A percentile compares a stretch with the other conserved stretches of the same genome.
These are phyloP conservation scores for Darevskia mixta DNA, from an alignment of 2,797 vertebrate species.

Conservation along the genomic window DNA sequence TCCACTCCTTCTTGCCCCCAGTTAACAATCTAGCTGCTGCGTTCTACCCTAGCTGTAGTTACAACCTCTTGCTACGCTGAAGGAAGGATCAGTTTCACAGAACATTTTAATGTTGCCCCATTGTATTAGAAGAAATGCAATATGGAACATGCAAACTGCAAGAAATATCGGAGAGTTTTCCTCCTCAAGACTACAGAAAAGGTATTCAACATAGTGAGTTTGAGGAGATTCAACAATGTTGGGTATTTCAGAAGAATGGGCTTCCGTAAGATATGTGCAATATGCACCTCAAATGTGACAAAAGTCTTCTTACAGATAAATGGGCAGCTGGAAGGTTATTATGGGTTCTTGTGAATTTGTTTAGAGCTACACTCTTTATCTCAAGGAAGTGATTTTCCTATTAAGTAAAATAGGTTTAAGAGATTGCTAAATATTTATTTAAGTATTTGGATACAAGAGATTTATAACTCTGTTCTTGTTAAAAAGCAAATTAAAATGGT, in stretches of 20 bases:
- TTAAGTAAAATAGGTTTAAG: not conserved
- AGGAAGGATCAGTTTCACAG: too few species aligned
- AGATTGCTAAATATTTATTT: constrained; percentile 19
- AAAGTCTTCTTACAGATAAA: not conserved
- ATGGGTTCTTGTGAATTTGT: not conserved
- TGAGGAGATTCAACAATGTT: not conserved
- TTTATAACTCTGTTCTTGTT: constrained; percentile 33
- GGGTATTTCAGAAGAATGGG: not conserved
- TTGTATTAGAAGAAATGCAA: not conserved
- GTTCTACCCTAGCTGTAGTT: too few species aligned
- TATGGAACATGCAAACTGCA: not conserved
- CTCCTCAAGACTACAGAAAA: not conserved
- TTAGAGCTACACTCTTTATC: not conserved
- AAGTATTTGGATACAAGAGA: constrained; percentile 1
- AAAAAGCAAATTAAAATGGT: constrained; percentile 19
- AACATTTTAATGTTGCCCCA: not conserved
- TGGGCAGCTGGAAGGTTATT: not conserved
- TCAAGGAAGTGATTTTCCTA: not conserved
- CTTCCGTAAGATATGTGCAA: not conserved
- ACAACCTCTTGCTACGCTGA: too few species aligned
- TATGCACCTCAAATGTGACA: not conserved
- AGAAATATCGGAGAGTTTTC: not conserved
- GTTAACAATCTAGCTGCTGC: too few species aligned
- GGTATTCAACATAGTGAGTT: not conserved
- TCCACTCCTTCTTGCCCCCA: too few species aligned